Base-by-base conservation (phyloP, 1,140 invertebrate species). In the Vanessa atalanta region DNA sequence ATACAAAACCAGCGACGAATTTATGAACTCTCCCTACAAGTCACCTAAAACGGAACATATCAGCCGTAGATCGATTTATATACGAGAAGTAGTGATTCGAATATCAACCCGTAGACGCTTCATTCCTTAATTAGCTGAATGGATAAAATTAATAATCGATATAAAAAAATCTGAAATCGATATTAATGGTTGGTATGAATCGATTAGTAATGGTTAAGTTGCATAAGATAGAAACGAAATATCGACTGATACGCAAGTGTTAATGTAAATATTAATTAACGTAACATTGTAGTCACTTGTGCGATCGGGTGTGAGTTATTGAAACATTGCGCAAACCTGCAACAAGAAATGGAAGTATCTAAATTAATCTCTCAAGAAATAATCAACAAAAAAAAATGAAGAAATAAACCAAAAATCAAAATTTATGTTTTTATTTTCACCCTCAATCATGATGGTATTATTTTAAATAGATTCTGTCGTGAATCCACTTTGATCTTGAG, bases 231-330 rank as follows among this genome's bases (percentile, higher is more conserved):
- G 79, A 75, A 82, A 81, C 80, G 72, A 79, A 78, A 74, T 86
- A 85, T 78, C 83, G 89, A 92, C 90, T 92, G 89, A 91, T 84
- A 82, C 86, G 79, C 85, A 86, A 87, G 83, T 88, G 84, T 87
- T 85, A 86, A 80, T 91, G 89, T 91, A 91, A 85, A 91, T 91
- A 92, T 84, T 86, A 87, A 85, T 83, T 85, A 88, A 83, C 79
- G 81, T 85, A 83, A 84, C 63, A 55, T 73, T 81, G 82, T 80
- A 75, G 79, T 81, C 87, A 85, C 84, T 86, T 88, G 83, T 85
- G 85, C 79, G 83, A 83, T 83, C 81, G 73, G 65, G 78, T 81
- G 78, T 81, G 77, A 73, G 78, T 48, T 65, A 65, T 65, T 48
- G 60, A 51, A 47, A 70, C 20, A 51, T 64, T 70, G n/a, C 47